Conservation (phyloP, 92 coral and sea anemone genomes). For the Umimayanthus kanabou region DNA sequence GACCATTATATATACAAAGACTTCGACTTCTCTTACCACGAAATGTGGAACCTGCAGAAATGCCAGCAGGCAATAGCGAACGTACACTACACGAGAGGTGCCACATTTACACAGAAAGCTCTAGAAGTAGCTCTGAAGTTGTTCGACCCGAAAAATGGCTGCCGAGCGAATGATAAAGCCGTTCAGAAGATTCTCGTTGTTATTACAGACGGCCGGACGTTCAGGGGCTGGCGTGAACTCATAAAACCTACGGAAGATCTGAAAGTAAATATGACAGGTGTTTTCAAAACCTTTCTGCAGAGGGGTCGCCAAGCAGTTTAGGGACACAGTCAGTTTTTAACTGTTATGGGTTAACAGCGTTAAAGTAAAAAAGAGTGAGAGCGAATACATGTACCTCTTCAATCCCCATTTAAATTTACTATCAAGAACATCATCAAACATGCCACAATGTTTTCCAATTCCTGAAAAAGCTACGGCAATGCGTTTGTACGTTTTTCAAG, state of each 20-base stretch:
- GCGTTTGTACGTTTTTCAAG: too few species aligned
- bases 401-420: too few species aligned
- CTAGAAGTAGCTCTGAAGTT: constrained; percentile 1
- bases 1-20: constrained; percentile 14
- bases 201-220: constrained; percentile 12
- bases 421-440: too few species aligned
- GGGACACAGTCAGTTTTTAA: not conserved
- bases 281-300: not conserved
- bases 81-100: constrained; percentile 10
- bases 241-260: not conserved
- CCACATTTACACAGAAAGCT: constrained; percentile 6
- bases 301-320: not conserved
- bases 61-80: not conserved
- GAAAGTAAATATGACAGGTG: constrained; percentile 1
- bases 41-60: not conserved
- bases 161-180: not conserved
- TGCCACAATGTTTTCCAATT: too few species aligned
- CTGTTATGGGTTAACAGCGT: too few species aligned
- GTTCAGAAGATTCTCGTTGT: constrained; percentile 23
- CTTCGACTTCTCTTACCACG: constrained; percentile 2
- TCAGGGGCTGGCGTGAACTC: not conserved
- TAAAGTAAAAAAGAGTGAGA: too few species aligned
- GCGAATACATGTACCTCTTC: too few species aligned
- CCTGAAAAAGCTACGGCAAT: too few species aligned
- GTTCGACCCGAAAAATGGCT: constrained; percentile 13